Percentiles rank a stretch among this genome's conserved stretches.
phyloP scores from a whole-genome alignment of 2,113 vertebrate species.

The Crypturellus undulatus region DNA sequence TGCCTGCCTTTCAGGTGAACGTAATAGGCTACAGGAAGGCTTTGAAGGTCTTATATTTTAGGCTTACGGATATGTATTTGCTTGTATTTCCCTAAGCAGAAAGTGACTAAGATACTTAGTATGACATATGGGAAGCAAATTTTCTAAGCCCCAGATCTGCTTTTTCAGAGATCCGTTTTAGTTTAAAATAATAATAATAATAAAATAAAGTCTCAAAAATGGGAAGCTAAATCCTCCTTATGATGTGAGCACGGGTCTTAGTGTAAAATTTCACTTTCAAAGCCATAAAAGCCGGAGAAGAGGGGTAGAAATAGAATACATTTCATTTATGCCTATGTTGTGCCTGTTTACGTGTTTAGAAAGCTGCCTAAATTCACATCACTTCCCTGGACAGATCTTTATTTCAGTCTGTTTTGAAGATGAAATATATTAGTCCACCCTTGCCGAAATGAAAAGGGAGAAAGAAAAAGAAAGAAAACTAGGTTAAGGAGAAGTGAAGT shows the following conservation, averaged over 20 bases:
- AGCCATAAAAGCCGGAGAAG: not conserved
- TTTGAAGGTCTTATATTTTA: constrained; percentile 15
- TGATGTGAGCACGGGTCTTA: not conserved
- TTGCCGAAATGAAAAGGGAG: not conserved
- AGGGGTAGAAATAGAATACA: not conserved
- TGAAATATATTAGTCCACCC: not conserved
- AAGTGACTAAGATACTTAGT: constrained; percentile 6
- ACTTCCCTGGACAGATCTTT: not conserved
- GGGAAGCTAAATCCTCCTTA: not conserved
- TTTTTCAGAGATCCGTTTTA: not conserved
- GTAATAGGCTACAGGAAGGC: not conserved
- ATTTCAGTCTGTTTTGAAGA: not conserved
- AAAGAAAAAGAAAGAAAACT: not conserved
- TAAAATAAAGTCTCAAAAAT: not conserved
- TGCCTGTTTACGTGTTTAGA: not conserved
- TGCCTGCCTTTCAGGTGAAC: constrained; percentile 19
- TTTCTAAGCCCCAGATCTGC: not conserved
- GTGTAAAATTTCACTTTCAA: not conserved
- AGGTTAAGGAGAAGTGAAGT: not conserved
- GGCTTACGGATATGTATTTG: not conserved
- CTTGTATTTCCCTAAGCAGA: constrained; percentile 26
- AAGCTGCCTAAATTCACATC: not conserved
- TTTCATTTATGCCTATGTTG: not conserved
- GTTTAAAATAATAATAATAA: not conserved
- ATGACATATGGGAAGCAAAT: not conserved